Conservation (phyloP, 2,113 vertebrate genomes). For the Dromiciops gliroides region DNA sequence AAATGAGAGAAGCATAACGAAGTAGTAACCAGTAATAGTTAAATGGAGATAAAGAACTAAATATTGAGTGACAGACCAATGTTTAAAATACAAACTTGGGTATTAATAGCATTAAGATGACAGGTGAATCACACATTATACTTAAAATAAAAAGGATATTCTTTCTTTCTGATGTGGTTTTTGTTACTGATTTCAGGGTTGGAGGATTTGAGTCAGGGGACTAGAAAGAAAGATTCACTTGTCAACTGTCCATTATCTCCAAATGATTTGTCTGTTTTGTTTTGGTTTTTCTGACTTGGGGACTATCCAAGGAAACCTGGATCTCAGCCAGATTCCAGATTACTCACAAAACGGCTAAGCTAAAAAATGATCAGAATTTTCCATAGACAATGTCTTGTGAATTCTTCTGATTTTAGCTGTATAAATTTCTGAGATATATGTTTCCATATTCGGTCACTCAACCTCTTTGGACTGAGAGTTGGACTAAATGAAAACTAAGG, state of each 20-base stretch:
- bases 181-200: background rate
- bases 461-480: background rate
- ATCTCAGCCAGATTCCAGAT: background rate
- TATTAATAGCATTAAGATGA: background rate
- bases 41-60: background rate
- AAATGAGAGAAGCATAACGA: background rate
- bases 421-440: background rate
- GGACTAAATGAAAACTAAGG: background rate
- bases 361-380: background rate
- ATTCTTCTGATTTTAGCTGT: background rate
- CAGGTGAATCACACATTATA: background rate
- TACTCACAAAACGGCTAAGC: background rate
- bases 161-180: background rate
- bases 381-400: background rate
- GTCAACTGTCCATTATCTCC: background rate
- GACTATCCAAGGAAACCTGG: background rate
- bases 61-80: background rate
- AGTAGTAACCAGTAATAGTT: background rate
- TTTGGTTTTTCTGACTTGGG: background rate
- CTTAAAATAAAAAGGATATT: background rate
- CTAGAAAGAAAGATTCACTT: background rate
- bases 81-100: background rate
- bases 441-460: background rate
- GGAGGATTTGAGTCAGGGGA: background rate
- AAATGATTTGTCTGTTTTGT: background rate